Conservation (phyloP, 1,140 invertebrate genomes). For the Calliopsis andreniformis region DNA sequence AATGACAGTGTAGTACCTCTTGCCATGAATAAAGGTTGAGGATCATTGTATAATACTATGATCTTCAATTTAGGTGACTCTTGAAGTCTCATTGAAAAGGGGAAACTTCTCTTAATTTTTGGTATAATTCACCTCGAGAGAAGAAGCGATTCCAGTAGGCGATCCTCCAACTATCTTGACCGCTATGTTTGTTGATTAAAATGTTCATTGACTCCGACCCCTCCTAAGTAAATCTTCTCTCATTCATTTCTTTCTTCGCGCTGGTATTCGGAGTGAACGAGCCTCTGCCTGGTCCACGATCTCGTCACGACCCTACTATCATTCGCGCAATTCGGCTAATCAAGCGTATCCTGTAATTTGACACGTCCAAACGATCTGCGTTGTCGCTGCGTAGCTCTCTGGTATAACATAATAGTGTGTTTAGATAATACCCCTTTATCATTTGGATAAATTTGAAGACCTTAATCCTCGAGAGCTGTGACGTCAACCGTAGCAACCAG, state of each 20-base stretch:
- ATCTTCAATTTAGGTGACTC: too few species aligned
- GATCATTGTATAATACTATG: too few species aligned
- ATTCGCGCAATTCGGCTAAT: constrained; percentile 61
- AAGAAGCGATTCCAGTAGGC: too few species aligned
- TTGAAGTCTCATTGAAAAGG: too few species aligned
- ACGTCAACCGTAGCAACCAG: not conserved
- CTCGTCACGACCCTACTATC: constrained; percentile 35
- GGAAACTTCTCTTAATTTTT: too few species aligned
- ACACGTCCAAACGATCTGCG: constrained; percentile 22
- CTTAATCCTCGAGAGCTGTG: not conserved
- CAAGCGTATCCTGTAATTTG: constrained; percentile 72
- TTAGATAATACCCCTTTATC: not conserved
- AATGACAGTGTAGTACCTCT: too few species aligned
- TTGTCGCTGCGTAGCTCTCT: not conserved
- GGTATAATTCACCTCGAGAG: too few species aligned
- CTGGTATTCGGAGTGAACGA: not conserved
- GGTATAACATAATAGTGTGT: too few species aligned
- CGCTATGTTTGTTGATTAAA: not conserved
- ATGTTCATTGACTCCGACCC: not conserved
- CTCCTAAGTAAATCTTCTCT: not conserved
- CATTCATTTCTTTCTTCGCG: not conserved
- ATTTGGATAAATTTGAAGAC: not conserved
- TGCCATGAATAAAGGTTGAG: too few species aligned
- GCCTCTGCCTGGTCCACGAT: not conserved
- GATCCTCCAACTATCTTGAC: too few species aligned